A percentile compares a stretch with the other conserved stretches of the same genome.
Conservation (phyloP, 2,797 vertebrate genomes). For the Scomberomorus guttatus region DNA sequence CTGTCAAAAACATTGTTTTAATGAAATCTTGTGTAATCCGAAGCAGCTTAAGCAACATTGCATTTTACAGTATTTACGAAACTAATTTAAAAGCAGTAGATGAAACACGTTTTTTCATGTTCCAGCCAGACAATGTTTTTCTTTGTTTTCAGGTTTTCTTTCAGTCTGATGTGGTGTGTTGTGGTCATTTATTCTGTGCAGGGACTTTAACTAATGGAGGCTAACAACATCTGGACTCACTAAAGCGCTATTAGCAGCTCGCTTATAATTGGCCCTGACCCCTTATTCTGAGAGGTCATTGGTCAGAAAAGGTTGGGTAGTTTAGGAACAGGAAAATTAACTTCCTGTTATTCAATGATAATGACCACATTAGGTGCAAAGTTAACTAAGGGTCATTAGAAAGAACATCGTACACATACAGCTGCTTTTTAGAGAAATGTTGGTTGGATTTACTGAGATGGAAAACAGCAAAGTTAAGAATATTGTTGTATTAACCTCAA, state of each 20-base stretch:
- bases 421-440: constrained; percentile 24
- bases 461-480: constrained; percentile 24
- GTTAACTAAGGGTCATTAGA: constrained; percentile 74
- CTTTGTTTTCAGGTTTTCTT: constrained; percentile 26
- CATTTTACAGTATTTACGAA: neutral
- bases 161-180: constrained; percentile 33
- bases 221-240: constrained; percentile 79
- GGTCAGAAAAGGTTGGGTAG: constrained; percentile 80
- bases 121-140: constrained; percentile 20
- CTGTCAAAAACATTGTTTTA: neutral
- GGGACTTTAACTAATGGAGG: constrained; percentile 58
- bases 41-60: neutral
- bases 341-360: constrained; percentile 87
- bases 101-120: constrained; percentile 3
- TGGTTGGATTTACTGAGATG: constrained; percentile 21
- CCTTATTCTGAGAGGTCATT: constrained; percentile 79
- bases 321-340: constrained; percentile 83
- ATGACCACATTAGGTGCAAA: constrained; percentile 80
- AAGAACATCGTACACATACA: constrained; percentile 55
- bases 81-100: neutral
- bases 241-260: constrained; percentile 78
- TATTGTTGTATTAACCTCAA: constrained; percentile 8
- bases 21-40: constrained; percentile 2
- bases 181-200: constrained; percentile 48
- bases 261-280: constrained; percentile 83